Base-by-base conservation (phyloP, 2,113 vertebrate genomes). In the Solea solea region DNA sequence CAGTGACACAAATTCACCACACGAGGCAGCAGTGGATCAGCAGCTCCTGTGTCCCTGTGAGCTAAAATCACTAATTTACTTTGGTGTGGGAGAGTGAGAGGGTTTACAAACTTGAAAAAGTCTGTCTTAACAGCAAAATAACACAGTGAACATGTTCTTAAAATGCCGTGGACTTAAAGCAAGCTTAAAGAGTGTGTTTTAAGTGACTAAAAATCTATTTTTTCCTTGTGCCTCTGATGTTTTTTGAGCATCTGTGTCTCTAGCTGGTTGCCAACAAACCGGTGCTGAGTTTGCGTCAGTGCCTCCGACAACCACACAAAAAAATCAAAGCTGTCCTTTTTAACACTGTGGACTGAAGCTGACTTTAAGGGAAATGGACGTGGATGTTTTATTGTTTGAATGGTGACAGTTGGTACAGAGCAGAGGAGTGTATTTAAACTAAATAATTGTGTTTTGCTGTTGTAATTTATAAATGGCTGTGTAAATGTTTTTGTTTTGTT, bases 381-480 rank as follows among this genome's bases (percentile, higher is more conserved):
- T 16, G 50, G 16, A 16, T 57, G 45, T 62, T 75, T 78, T 61
- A 82, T 28, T n/a, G 8, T 10, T 55, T 61, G 46, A 52, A 39
- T n/a, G 48, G 65, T 69, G 13, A 41, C 74, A 53, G 45, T 48
- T 28, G 40, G 78, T 54, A 69, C 65, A 48, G 53, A 73, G 71
- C 45, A 66, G 71, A 87, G 13, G 80, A 80, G 53, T 69, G 50
- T 89, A 88, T 92, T 92, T 92, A 91, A 92, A 76, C 76, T 73
- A 64, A 74, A 60, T 83, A 64, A 58, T 72, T 88, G 86, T 91
- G 88, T 93, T 21, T 92, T 90, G 86, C 86, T 92, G 88, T 92
- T 91, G 86, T 94, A 90, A 93, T 92, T 94, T 94, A 93, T 93
- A 90, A 73, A 2, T 88, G 84, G 73, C 76, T 86, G 92, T 92